Conservation (phyloP, 2,113 vertebrate species). For the Pterocles orientalis region DNA sequence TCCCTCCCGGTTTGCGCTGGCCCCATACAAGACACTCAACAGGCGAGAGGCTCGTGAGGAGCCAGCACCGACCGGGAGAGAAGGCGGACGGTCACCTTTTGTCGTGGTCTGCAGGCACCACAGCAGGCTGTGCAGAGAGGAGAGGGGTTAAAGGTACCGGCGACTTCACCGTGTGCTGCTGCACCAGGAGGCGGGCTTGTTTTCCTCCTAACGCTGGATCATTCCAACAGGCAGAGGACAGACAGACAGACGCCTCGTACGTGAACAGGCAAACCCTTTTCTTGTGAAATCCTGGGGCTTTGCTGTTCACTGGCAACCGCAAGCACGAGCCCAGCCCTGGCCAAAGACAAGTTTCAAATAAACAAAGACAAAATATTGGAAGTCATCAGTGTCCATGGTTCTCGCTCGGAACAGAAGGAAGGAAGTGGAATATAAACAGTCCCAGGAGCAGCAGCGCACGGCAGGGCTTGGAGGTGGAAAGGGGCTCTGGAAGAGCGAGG, state of each 20-base stretch:
- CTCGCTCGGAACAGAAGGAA: constrained; percentile 33
- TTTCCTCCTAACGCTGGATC: not conserved
- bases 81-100: not conserved
- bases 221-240: not conserved
- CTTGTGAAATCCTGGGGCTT: not conserved
- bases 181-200: not conserved
- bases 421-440: constrained; percentile 25
- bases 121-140: not conserved
- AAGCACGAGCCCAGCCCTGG: not conserved
- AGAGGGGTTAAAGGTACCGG: not conserved
- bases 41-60: not conserved
- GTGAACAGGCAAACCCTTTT: not conserved
- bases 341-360: constrained; percentile 22
- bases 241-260: not conserved
- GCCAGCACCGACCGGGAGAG: rapidly evolving
- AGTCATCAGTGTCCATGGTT: not conserved
- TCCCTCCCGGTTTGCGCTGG: not conserved
- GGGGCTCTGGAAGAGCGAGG: not conserved
- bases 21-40: not conserved
- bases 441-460: not conserved
- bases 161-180: not conserved
- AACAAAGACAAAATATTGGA: constrained; percentile 30
- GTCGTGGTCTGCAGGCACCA: not conserved
- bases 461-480: not conserved
- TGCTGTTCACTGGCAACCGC: not conserved